These are phyloP conservation scores for Dromius quadrimaculatus DNA, from an alignment of 2,888 invertebrate genomes.

Conservation along the genomic window DNA sequence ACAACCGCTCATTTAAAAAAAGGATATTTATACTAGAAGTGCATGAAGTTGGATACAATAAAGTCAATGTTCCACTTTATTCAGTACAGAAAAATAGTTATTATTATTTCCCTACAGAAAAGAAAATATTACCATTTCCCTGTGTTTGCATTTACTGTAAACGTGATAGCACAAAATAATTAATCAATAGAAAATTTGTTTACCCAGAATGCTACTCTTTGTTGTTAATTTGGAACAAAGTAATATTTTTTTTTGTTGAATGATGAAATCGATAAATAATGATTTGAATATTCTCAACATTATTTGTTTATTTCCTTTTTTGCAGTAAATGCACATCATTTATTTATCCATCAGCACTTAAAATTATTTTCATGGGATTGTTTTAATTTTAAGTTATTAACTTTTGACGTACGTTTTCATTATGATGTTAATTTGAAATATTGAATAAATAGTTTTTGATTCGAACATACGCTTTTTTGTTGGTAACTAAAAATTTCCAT, in stretches of 20 bases:
- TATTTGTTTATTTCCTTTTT: constrained; percentile 9
- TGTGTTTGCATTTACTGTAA: too few relatives aligned
- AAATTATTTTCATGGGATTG: constrained; percentile 28
- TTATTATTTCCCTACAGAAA: too few relatives aligned
- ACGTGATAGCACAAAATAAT: too few relatives aligned
- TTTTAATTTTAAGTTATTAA: constrained; percentile 22
- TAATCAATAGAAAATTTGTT: too few relatives aligned
- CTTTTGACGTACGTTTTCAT: constrained; percentile 16
- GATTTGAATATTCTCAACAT: constrained; percentile 12
- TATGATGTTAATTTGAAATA: background rate
- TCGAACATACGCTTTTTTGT: constrained; percentile 6
- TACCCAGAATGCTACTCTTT: too few relatives aligned
- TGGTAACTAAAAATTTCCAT: background rate
- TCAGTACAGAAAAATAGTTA: too few relatives aligned
- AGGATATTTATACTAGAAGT: background rate
- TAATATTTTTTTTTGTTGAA: background rate
- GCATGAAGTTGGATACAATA: too few relatives aligned
- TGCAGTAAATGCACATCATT: constrained; percentile 33
- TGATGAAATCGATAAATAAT: constrained; percentile 6
- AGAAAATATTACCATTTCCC: too few relatives aligned
- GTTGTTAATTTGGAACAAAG: too few relatives aligned
- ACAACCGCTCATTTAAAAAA: background rate
- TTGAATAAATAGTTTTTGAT: constrained; percentile 20
- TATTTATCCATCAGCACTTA: constrained; percentile 8
- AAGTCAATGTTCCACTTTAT: too few relatives aligned